Evolutionary conservation across 2,797 vertebrate species (phyloP), one percentile per base, ranked within the genome.

Genomic region (Cossypha heuglini): DNA sequence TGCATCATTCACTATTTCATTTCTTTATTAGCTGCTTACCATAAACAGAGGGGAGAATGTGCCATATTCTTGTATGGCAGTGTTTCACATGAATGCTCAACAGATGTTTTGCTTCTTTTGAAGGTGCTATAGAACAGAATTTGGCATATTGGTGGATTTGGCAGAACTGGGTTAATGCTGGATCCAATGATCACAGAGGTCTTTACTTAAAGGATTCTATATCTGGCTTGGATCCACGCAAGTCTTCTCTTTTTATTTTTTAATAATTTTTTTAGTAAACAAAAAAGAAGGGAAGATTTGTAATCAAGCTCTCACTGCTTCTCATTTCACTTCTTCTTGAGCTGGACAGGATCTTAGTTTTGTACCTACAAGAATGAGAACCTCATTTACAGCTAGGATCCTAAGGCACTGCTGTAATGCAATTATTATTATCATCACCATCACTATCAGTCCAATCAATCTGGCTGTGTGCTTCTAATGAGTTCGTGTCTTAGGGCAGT

Each of bases 401-500:
- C 89, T 92, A 77, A 82, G 88, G 88, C 90, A 43, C 45, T 85
- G 80, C 62, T 83, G 51, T 72, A 94, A 91, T 58, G 66, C 46
- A 94, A 86, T 94, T 90, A 85, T 91, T 79, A 75, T 67, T 31
- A 94, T 85, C 79, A 90, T 64, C 67, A 76, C 72, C 82, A 84
- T 75, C 76, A 68, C 68, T 86, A 95, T 89, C 94, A 93, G 58
- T 51, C 29, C 66, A 88, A 94, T 96, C 91, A 94, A 90, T 94
- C 84, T 67, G 46, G 87, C 64, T 76, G 58, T 61, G 54, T 68
- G 81, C 46, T 90, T 83, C 68, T 91, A 94, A 96, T 93, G 93
- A 94, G 82, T 72, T 83, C 1, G 0, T 83, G 73, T 88, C 94
- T 90, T 61, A 48, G 88, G 86, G 91, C 88, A 61, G 21, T 77